Evolutionary conservation across 2,888 invertebrate species (phyloP).

Genomic region (Dynastes tityus): DNA sequence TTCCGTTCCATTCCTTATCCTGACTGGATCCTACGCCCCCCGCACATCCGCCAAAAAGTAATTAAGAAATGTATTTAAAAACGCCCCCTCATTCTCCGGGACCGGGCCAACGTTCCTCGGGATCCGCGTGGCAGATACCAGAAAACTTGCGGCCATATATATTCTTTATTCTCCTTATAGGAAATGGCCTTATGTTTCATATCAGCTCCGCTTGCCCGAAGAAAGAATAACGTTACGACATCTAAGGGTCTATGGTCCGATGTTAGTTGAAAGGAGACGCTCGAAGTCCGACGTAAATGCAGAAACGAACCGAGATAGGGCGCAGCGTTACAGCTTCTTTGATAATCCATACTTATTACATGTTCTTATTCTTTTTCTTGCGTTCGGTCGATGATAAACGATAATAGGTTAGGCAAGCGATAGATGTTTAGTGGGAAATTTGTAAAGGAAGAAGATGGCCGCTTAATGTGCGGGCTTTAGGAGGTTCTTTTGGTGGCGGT

Average conservation of each 20-base stretch:
- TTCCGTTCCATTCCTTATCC: conserved; percentile 1
- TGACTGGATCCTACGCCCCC: background rate
- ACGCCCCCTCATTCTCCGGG: conserved; percentile 50
- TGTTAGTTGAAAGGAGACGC: conserved; percentile 54
- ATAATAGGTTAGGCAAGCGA: conserved; percentile 69
- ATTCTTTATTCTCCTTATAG: conserved; percentile 66
- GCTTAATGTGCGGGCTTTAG: conserved; percentile 15
- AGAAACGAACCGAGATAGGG: conserved; percentile 1
- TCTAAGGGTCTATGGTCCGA: background rate
- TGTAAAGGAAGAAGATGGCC: conserved; percentile 31
- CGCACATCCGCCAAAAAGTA: conserved; percentile 59
- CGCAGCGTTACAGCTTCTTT: conserved; percentile 56
- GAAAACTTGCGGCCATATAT: conserved; percentile 66
- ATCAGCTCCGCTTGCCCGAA: conserved; percentile 57
- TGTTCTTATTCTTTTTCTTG: conserved; percentile 68
- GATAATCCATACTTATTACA: conserved; percentile 70
- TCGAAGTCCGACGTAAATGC: conserved; percentile 53
- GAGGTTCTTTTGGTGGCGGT: conserved; percentile 4
- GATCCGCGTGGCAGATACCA: conserved; percentile 57
- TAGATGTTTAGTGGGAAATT: conserved; percentile 59
- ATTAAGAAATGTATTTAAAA: conserved; percentile 67
- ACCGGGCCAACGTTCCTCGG: background rate
- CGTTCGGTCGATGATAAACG: conserved; percentile 68
- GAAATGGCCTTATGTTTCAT: conserved; percentile 66
- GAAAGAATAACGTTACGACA: conserved; percentile 33